phyloP scores from a whole-genome alignment of 2,113 vertebrate genomes.

The Bos taurus region DNA sequence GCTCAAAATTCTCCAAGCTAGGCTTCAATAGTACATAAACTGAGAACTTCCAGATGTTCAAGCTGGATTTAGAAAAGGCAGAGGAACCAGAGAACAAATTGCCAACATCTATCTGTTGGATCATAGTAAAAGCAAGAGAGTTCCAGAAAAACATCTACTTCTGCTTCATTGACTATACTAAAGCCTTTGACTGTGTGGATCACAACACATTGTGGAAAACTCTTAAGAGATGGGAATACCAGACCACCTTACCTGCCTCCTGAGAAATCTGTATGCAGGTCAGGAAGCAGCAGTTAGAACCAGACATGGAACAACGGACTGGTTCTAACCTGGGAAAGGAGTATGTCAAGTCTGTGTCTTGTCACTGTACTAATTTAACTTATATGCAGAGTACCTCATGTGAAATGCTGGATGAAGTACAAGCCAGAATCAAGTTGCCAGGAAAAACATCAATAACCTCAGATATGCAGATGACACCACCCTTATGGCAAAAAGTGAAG shows the following conservation, averaged over 20 bases:
- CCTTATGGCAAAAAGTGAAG: neutral
- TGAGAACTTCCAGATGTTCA: neutral
- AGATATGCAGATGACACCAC: neutral
- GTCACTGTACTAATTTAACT: neutral
- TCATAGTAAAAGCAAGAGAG: neutral
- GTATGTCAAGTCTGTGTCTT: neutral
- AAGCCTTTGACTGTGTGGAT: neutral
- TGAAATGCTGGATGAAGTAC: neutral
- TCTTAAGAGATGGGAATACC: neutral
- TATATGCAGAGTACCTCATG: neutral
- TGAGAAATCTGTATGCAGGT: neutral
- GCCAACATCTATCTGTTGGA: neutral
- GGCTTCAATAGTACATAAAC: neutral
- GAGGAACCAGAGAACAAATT: neutral
- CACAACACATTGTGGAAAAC: neutral
- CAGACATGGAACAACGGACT: neutral
- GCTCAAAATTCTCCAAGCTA: neutral
- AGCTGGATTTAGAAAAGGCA: neutral
- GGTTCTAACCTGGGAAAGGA: neutral
- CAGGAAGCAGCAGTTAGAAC: neutral
- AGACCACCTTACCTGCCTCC: neutral
- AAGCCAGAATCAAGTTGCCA: neutral
- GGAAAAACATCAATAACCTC: neutral
- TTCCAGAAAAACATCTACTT: neutral
- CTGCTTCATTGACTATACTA: neutral